A percentile compares a stretch with the other conserved stretches of the same genome.
These are phyloP conservation scores for Aphodius granarius DNA, from an alignment of 2,888 invertebrate species.

Conservation along the genomic window DNA sequence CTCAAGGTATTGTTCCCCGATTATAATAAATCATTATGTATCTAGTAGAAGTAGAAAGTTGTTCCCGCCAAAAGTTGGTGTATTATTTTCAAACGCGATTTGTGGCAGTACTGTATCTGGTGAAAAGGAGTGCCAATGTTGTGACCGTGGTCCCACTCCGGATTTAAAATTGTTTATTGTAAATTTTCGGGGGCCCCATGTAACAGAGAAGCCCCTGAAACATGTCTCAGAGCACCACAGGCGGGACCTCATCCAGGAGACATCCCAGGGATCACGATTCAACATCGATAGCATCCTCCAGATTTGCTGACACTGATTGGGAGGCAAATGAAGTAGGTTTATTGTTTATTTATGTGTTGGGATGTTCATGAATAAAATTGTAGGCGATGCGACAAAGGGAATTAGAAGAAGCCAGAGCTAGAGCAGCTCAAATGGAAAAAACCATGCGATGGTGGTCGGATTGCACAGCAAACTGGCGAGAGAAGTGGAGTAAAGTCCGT, in stretches of 20 bases:
- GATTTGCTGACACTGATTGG: slow-evolving; percentile 74
- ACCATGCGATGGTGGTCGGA: slow-evolving; percentile 99
- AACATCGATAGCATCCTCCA: slow-evolving; percentile 58
- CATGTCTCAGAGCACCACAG: slow-evolving; percentile 66
- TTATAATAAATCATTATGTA: too few relatives aligned
- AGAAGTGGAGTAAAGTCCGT: slow-evolving; percentile 94
- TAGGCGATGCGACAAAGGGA: slow-evolving; percentile 73
- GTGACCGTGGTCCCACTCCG: slow-evolving; percentile 16
- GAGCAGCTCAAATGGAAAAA: slow-evolving; percentile 98
- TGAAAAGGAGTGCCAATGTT: slow-evolving; percentile 19
- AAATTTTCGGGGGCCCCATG: slow-evolving; percentile 16
- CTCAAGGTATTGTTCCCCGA: neutral
- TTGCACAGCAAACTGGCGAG: slow-evolving; percentile 94
- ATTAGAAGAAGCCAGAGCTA: slow-evolving; percentile 89
- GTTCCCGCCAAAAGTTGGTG: neutral
- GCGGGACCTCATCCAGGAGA: slow-evolving; percentile 66
- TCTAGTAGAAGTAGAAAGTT: neutral
- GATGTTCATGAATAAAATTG: neutral
- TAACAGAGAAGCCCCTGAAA: slow-evolving; percentile 24
- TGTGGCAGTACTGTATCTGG: slow-evolving; percentile 16
- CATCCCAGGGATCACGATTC: slow-evolving; percentile 65
- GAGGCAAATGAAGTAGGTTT: slow-evolving; percentile 70
- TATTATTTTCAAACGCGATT: neutral
- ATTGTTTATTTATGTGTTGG: neutral
- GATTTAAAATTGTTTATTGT: slow-evolving; percentile 12